phyloP scores from a whole-genome alignment of 2,113 vertebrate genomes.

The Chlorodrepanis virens region DNA sequence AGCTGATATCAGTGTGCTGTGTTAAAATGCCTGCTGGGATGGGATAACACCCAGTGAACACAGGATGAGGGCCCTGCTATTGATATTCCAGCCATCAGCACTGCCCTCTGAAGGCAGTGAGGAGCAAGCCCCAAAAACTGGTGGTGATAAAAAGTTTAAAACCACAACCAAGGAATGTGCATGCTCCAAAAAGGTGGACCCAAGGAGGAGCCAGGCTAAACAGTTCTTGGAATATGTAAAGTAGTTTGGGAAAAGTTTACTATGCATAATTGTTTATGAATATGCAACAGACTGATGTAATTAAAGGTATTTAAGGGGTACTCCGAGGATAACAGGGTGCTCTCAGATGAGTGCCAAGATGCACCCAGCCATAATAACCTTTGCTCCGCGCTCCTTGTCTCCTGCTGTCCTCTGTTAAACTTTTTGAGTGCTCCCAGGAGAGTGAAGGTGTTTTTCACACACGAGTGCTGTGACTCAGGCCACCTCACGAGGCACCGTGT shows the following conservation, averaged over 20 bases:
- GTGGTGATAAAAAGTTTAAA: neutral
- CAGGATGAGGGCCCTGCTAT: neutral
- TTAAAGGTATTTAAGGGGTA: no score
- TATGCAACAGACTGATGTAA: neutral
- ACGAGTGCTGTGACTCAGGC: neutral
- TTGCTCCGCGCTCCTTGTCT: neutral
- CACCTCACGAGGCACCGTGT: neutral
- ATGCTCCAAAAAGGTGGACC: neutral
- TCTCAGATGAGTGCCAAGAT: neutral
- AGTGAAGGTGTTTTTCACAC: neutral
- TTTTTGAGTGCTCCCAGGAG: neutral
- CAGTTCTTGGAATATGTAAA: neutral
- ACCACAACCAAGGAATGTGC: accelerated
- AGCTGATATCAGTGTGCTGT: neutral
- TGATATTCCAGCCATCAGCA: neutral
- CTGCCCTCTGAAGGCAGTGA: neutral
- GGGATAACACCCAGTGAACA: neutral
- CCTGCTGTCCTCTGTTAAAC: neutral
- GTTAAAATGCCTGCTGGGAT: neutral
- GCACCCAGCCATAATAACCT: neutral
- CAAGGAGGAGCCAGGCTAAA: neutral
- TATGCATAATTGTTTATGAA: accelerated
- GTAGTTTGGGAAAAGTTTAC: neutral
- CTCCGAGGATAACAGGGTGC: no score
- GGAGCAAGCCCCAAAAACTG: neutral